Percentiles rank a stretch among this genome's conserved stretches.
Evolutionary conservation across 1,140 invertebrate species (phyloP).

Genomic region (Caenorhabditis briggsae): DNA sequence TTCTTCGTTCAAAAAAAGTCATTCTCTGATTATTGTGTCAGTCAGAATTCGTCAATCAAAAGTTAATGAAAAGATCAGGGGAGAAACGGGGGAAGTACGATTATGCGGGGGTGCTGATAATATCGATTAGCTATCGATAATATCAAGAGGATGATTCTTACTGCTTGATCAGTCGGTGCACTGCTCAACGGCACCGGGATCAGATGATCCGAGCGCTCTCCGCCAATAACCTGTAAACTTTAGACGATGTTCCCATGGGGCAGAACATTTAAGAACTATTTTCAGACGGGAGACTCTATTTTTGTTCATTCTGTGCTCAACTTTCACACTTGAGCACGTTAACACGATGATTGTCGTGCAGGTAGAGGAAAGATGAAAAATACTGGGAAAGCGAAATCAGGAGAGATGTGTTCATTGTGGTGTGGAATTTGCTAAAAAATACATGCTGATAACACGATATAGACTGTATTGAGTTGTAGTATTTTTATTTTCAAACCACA

Average conservation of each 20-base stretch:
- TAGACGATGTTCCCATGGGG: not conserved
- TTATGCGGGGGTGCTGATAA: constrained; percentile 10
- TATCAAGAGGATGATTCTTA: constrained; percentile 66
- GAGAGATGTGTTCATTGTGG: not conserved
- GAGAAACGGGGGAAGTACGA: not conserved
- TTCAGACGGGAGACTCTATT: not conserved
- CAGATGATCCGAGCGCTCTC: constrained; percentile 73
- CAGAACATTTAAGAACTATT: not conserved
- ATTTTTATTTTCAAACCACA: constrained; percentile 10
- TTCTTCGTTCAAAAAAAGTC: not conserved
- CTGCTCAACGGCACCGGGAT: constrained; percentile 76
- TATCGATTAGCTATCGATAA: constrained; percentile 9
- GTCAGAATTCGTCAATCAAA: constrained; percentile 36
- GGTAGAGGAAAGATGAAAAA: constrained; percentile 42
- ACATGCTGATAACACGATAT: not conserved
- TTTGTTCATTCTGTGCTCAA: not conserved
- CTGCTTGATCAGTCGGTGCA: constrained; percentile 77
- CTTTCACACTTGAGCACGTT: not conserved
- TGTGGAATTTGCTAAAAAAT: not conserved
- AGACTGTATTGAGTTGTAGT: not conserved
- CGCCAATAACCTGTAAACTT: constrained; percentile 76
- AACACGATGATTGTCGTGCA: not conserved
- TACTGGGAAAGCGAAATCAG: constrained; percentile 1
- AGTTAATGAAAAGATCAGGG: constrained; percentile 27
- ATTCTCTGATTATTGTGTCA: constrained; percentile 47